Base-by-base conservation (phyloP, 2,888 invertebrate genomes). In the Bellardia pandia region DNA sequence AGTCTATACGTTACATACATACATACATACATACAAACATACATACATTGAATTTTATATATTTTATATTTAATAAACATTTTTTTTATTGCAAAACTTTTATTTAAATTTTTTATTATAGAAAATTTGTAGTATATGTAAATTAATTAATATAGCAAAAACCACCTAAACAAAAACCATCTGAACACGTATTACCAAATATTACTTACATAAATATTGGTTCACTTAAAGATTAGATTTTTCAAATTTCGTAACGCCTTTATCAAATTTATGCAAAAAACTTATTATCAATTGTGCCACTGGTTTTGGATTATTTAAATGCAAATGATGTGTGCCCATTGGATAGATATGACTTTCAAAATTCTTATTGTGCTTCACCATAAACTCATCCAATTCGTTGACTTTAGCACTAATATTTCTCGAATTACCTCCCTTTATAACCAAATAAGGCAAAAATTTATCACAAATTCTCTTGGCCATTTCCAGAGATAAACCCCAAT, bases 271-370 rank as follows among this genome's bases (percentile, higher is more conserved):
- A 8, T 92, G 92, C 81, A 96, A 92, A 91, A 96, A 96, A 2
- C 94, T 92, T 87, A 94, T 93, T 60, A 96, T 94, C 48, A 94
- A 90, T 2, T 94, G 94, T 0, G 95, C 94, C 23, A 96, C 93
- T 82, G 90, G 90, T 90, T 95, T 94, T 1, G 96, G 95, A 90
- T 95, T 93, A 88, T 95, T 96, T 88, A 97, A 94, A 93, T 97
- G 97, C 56, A 96, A 93, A 92, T 97, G 96, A 93, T 97, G 97
- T 11, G 94, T 95, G 2, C 96, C 96, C n/a, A 53, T 77, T 48
- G 95, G 94, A 2, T 96, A 92, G 62, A 94, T 93, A 81, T 95
- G 94, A 86, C 94, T 94, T 90, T 95, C 94, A 90, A 95, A 96
- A 80, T 95, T 94, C 3, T 93, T 92, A 90, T 95, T 94, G 83